These are phyloP conservation scores for Microtus montanus DNA, from an alignment of 2,113 vertebrate species.

Conservation along the genomic window DNA sequence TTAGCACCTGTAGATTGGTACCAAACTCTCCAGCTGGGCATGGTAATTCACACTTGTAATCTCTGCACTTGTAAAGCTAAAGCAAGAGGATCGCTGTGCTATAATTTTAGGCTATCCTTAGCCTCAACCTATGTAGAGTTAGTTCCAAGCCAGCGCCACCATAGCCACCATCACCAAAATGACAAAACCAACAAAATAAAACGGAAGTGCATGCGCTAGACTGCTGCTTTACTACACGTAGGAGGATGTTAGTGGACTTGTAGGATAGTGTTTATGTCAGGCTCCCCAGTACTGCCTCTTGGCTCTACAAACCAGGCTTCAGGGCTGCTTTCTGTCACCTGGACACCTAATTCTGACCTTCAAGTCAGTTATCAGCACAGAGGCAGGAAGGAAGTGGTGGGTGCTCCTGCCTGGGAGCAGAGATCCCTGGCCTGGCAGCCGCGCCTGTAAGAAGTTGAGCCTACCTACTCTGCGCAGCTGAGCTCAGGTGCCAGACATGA, in stretches of 20 bases:
- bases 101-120: background rate
- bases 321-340: background rate
- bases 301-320: background rate
- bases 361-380: background rate
- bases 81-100: background rate
- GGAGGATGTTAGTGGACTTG: background rate
- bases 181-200: background rate
- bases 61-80: background rate
- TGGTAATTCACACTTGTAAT: background rate
- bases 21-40: background rate
- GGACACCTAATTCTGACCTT: background rate
- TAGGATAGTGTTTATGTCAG: background rate
- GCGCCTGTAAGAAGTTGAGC: background rate
- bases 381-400: slow-evolving; percentile 12
- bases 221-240: background rate
- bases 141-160: background rate
- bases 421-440: background rate
- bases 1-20: background rate
- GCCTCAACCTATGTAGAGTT: background rate
- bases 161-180: background rate
- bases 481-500: background rate
- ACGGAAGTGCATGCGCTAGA: background rate
- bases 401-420: background rate
- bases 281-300: background rate
- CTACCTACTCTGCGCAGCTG: background rate